Percentiles rank a stretch among this genome's conserved stretches.
phyloP scores from a whole-genome alignment of 1,140 invertebrate genomes.

The Ceratina calcarata region DNA sequence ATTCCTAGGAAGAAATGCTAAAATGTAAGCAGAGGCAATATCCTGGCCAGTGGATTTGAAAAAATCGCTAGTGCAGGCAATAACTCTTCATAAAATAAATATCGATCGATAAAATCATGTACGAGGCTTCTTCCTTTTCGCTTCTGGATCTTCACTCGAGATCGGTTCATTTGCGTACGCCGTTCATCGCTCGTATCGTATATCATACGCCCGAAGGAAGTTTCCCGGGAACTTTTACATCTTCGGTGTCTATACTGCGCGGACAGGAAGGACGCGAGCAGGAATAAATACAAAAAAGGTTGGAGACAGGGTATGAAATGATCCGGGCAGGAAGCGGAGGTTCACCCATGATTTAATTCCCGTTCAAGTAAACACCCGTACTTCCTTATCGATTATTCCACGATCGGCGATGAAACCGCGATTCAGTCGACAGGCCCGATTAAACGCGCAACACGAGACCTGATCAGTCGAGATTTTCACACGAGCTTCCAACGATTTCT shows the following conservation, averaged over 20 bases:
- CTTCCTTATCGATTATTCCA: slow-evolving; percentile 67
- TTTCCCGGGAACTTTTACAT: slow-evolving; percentile 41
- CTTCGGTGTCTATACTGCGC: neutral
- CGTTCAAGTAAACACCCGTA: slow-evolving; percentile 65
- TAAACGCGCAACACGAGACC: slow-evolving; percentile 31
- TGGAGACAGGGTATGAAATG: slow-evolving; percentile 51
- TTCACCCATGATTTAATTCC: slow-evolving; percentile 72
- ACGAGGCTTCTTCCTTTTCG: neutral
- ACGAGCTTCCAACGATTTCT: slow-evolving; percentile 1
- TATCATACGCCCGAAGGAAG: slow-evolving; percentile 21
- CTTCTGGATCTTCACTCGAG: neutral
- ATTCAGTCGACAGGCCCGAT: slow-evolving; percentile 51
- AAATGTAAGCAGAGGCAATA: too few species aligned
- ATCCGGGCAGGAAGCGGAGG: slow-evolving; percentile 63
- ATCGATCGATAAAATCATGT: neutral
- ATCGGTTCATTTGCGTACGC: neutral
- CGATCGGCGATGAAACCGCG: slow-evolving; percentile 45
- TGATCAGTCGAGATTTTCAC: slow-evolving; percentile 19
- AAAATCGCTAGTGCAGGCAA: neutral
- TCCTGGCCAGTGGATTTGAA: too few species aligned
- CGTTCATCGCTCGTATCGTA: slow-evolving; percentile 29
- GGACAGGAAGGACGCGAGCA: slow-evolving; percentile 1
- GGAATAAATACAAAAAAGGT: slow-evolving; percentile 19
- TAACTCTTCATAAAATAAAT: neutral
- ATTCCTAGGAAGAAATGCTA: neutral